Conservation (phyloP, 1,140 invertebrate genomes). For the Myzus persicae region DNA sequence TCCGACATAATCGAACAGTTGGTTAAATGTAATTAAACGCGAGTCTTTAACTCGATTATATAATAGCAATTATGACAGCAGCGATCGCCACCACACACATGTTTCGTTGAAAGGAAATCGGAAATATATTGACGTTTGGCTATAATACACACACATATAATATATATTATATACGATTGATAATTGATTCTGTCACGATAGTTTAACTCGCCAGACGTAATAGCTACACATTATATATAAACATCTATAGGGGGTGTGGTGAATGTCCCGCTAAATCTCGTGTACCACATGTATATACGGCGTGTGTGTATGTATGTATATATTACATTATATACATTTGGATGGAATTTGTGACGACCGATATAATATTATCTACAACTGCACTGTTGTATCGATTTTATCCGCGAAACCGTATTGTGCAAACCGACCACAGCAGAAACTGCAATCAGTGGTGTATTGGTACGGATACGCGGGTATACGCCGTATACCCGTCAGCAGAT, state of each 20-base stretch:
- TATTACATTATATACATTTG: too few relatives aligned
- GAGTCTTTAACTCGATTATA: neutral
- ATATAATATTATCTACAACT: neutral
- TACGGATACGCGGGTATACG: too few relatives aligned
- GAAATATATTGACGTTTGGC: neutral
- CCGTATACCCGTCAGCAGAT: too few relatives aligned
- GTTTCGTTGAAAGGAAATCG: neutral
- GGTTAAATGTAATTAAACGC: neutral
- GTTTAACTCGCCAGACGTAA: neutral
- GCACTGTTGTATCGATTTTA: neutral
- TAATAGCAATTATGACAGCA: neutral
- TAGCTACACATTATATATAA: too few relatives aligned
- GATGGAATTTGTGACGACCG: neutral
- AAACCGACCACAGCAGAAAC: neutral
- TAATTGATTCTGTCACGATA: slow-evolving; percentile 6
- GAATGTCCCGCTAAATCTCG: too few relatives aligned
- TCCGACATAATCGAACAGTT: neutral
- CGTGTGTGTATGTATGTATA: neutral
- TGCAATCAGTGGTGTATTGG: neutral
- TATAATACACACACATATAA: neutral
- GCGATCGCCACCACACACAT: neutral
- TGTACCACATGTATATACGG: neutral
- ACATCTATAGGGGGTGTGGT: neutral
- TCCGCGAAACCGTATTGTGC: neutral
- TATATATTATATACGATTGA: neutral